These are phyloP conservation scores for Lamproptera curius DNA, from an alignment of 2,888 invertebrate genomes.

Conservation along the genomic window DNA sequence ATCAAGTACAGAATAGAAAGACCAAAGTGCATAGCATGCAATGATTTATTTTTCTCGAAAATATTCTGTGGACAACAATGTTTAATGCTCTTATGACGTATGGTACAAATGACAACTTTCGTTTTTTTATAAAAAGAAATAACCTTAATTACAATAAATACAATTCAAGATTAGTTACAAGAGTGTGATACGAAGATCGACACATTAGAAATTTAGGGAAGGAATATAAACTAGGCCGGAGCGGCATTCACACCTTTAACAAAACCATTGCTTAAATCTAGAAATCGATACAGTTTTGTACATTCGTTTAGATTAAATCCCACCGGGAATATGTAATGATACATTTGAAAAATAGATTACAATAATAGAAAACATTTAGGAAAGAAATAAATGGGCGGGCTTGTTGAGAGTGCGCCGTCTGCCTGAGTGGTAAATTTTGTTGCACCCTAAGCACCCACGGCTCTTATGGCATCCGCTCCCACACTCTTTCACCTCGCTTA, in stretches of 20 bases:
- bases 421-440: too few species aligned
- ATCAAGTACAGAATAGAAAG: slow-evolving; percentile 35
- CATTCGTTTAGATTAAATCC: slow-evolving; percentile 27
- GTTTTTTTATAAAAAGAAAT: slow-evolving; percentile 71
- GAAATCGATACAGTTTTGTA: slow-evolving; percentile 34
- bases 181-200: slow-evolving; percentile 13
- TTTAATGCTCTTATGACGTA: slow-evolving; percentile 59
- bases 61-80: slow-evolving; percentile 74
- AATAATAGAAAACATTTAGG: slow-evolving; percentile 69
- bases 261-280: slow-evolving; percentile 15
- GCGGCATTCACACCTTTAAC: slow-evolving; percentile 9
- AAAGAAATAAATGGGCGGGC: neutral
- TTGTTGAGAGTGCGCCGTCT: neutral
- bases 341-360: slow-evolving; percentile 27
- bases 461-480: neutral
- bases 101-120: slow-evolving; percentile 74
- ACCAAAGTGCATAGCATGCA: slow-evolving; percentile 67
- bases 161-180: slow-evolving; percentile 20
- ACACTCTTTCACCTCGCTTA: neutral
- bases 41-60: slow-evolving; percentile 70
- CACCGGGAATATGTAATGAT: slow-evolving; percentile 1
- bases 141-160: slow-evolving; percentile 41
- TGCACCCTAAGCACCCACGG: too few species aligned
- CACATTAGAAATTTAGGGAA: too few species aligned
- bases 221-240: slow-evolving; percentile 18